phyloP scores from a whole-genome alignment of 2,888 invertebrate species.

The Epiperipatus broadwayi region DNA sequence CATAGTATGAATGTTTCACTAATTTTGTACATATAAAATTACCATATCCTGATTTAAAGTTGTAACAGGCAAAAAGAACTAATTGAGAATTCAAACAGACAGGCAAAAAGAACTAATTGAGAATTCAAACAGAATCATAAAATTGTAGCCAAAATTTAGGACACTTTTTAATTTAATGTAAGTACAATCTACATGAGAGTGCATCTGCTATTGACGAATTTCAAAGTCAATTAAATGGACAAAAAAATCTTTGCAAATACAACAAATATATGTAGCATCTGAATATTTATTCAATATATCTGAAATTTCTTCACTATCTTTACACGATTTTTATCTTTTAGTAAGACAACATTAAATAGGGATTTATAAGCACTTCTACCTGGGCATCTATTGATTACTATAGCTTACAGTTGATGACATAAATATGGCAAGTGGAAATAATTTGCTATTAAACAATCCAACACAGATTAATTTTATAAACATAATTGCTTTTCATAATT shows the following conservation, averaged over 20 bases:
- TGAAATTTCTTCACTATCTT: too few species aligned
- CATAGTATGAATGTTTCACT: slow-evolving; percentile 39
- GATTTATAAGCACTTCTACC: too few species aligned
- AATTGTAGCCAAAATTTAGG: slow-evolving; percentile 16
- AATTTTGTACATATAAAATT: slow-evolving; percentile 49
- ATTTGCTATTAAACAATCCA: too few species aligned
- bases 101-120: too few species aligned
- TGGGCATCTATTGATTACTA: too few species aligned
- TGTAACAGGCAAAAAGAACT: slow-evolving; percentile 11
- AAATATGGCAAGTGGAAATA: too few species aligned
- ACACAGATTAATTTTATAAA: too few species aligned
- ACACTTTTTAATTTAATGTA: slow-evolving; percentile 27
- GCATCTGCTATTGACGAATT: slow-evolving; percentile 57
- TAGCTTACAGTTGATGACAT: too few species aligned
- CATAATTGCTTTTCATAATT: too few species aligned
- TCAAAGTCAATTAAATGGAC: slow-evolving; percentile 45
- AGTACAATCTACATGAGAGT: slow-evolving; percentile 66
- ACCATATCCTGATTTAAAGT: background rate
- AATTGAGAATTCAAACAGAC: too few species aligned
- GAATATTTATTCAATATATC: slow-evolving; percentile 41
- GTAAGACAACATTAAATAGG: too few species aligned
- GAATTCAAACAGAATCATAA: slow-evolving; percentile 16
- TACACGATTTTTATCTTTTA: too few species aligned
- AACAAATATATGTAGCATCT: slow-evolving; percentile 62
- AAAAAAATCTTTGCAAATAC: slow-evolving; percentile 56